Evolutionary conservation across 1,140 invertebrate genomes (phyloP).

Genomic region (Drosophila tristis): DNA sequence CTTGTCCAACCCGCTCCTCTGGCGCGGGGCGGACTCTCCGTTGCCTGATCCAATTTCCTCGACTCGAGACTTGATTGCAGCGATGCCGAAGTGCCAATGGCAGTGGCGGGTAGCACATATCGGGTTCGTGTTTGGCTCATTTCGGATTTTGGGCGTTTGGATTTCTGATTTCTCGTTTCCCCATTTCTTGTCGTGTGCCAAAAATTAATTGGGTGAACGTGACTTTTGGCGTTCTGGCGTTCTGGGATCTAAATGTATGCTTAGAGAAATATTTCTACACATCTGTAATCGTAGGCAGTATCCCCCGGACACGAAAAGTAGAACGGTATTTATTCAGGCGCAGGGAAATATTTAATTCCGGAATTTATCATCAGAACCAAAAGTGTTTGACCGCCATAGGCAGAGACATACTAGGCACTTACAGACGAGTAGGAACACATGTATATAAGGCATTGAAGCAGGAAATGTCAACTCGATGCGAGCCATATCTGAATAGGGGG

Average conservation of each 20-base stretch:
- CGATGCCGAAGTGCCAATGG: no score
- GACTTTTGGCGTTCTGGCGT: slow-evolving; percentile 5
- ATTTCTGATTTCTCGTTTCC: slow-evolving; percentile 24
- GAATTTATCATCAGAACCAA: neutral
- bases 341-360: neutral
- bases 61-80: slow-evolving; percentile 7
- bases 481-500: slow-evolving; percentile 4
- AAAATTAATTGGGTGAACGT: slow-evolving; percentile 57
- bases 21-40: slow-evolving; percentile 23
- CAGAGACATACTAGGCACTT: no score
- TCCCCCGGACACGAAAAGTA: neutral
- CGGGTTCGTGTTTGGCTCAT: slow-evolving; percentile 9
- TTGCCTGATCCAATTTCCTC: slow-evolving; percentile 61
- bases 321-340: neutral
- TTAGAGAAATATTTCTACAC: no score
- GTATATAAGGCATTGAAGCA: slow-evolving; percentile 3
- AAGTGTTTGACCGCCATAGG: neutral
- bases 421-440: neutral
- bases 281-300: no score
- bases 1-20: slow-evolving; percentile 43
- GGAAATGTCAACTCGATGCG: slow-evolving; percentile 20
- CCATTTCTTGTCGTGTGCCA: slow-evolving; percentile 38
- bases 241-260: no score
- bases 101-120: slow-evolving; percentile 15
- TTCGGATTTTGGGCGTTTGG: slow-evolving; percentile 8